Conservation (phyloP, 2,888 invertebrate genomes). For the Drosophila merina region DNA sequence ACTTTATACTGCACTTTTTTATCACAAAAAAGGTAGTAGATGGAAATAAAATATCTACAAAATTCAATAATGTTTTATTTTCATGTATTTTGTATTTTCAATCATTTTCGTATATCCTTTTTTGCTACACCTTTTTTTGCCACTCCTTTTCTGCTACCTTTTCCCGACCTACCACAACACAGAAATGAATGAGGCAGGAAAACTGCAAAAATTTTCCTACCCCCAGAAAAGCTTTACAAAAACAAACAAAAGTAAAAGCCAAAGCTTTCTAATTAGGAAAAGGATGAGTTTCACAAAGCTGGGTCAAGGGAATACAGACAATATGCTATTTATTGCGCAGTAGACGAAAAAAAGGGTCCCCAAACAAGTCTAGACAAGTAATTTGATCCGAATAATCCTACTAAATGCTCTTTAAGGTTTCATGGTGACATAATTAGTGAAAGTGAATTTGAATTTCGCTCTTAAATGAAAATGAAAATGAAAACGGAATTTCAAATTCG, state of each 20-base stretch:
- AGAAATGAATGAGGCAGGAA: conserved; percentile 34
- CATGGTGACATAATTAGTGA: conserved; percentile 80
- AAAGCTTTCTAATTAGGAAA: conserved; percentile 19
- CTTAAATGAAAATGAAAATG: conserved; percentile 42
- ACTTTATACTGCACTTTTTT: conserved; percentile 63
- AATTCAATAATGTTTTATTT: too few species aligned
- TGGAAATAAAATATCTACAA: neutral
- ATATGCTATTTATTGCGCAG: conserved; percentile 66
- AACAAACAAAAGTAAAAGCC: conserved; percentile 2
- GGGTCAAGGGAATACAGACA: conserved; percentile 35
- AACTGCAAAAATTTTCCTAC: conserved; percentile 33
- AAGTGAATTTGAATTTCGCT: conserved; percentile 67
- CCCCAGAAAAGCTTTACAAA: conserved; percentile 40
- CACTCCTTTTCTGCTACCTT: neutral
- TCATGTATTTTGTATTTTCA: too few species aligned
- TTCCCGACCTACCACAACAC: conserved; percentile 69
- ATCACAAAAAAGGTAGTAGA: conserved; percentile 69
- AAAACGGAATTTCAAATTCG: conserved; percentile 66
- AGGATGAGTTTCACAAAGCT: conserved; percentile 1
- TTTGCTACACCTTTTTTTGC: too few species aligned
- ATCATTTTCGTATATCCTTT: too few species aligned
- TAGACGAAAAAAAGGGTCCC: conserved; percentile 10
- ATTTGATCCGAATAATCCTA: neutral
- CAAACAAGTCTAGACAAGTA: conserved; percentile 27
- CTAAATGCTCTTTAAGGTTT: conserved; percentile 24